These are phyloP conservation scores for Stichopus chloronotus DNA, from an alignment of 35 echinoderm and acorn worm genomes.

Conservation along the genomic window DNA sequence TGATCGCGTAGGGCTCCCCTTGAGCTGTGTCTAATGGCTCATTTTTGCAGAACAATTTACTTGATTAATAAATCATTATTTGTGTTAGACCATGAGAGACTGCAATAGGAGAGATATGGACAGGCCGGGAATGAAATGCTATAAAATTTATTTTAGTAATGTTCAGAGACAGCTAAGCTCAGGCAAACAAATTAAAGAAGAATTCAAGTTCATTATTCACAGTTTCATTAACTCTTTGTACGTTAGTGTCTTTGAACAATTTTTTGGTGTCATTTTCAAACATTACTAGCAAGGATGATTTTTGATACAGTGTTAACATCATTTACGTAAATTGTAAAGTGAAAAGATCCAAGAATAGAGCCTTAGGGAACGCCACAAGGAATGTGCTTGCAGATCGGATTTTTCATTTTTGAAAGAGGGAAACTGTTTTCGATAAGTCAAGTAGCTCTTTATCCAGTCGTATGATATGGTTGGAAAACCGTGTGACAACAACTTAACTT, in stretches of 20 bases:
- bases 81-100: too few species aligned
- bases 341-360: not conserved
- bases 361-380: not conserved
- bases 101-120: too few species aligned
- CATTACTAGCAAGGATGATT: too few species aligned
- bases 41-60: too few species aligned
- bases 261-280: too few species aligned
- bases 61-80: too few species aligned
- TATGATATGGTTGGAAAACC: not conserved
- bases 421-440: not conserved
- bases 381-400: not conserved
- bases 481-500: not conserved
- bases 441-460: not conserved
- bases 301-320: not conserved
- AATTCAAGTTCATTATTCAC: not conserved
- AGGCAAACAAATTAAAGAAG: not conserved
- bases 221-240: not conserved
- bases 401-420: constrained; percentile 12
- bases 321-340: constrained; percentile 5
- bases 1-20: too few species aligned
- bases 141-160: too few species aligned
- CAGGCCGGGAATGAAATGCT: too few species aligned
- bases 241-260: not conserved
- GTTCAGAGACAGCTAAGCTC: too few species aligned
- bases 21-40: too few species aligned